These are phyloP conservation scores for Mormyrus proboscirostris DNA, from an alignment of 2,797 vertebrate species.

Conservation along the genomic window DNA sequence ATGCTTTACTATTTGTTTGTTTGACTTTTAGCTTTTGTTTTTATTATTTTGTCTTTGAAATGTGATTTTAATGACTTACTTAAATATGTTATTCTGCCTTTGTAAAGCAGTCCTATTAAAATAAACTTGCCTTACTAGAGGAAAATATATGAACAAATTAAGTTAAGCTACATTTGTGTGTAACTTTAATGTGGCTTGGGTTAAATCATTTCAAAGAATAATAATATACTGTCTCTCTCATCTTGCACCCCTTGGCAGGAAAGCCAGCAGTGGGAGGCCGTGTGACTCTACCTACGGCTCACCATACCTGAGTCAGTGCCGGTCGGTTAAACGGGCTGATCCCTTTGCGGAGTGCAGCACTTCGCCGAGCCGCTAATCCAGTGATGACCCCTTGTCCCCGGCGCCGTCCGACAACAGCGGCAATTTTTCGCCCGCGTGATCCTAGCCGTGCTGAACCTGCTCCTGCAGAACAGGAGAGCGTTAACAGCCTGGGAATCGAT, in stretches of 20 bases:
- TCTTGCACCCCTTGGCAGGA: background rate
- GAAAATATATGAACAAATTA: background rate
- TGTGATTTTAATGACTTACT: background rate
- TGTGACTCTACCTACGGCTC: background rate
- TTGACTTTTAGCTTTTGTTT: background rate
- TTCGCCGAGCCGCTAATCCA: conserved; percentile 78
- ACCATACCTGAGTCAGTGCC: conserved; percentile 51
- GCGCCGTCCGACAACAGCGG: conserved; percentile 57
- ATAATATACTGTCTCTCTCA: background rate
- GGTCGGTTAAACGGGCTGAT: conserved; percentile 71
- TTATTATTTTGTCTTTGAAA: background rate
- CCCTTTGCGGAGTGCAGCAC: conserved; percentile 65
- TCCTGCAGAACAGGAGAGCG: conserved; percentile 46
- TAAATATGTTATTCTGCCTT: background rate
- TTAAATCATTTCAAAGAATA: background rate
- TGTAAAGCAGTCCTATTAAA: background rate
- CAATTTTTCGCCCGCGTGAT: conserved; percentile 54
- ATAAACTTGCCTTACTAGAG: background rate
- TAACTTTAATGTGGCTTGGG: background rate
- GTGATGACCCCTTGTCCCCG: conserved; percentile 79
- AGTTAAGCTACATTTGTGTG: background rate
- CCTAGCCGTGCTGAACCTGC: conserved; percentile 62
- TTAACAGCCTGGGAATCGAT: background rate
- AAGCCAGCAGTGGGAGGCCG: background rate
- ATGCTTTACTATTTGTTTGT: background rate